Evolutionary conservation across 2,797 vertebrate genomes (phyloP).

Genomic region (Darevskia nairensis): DNA sequence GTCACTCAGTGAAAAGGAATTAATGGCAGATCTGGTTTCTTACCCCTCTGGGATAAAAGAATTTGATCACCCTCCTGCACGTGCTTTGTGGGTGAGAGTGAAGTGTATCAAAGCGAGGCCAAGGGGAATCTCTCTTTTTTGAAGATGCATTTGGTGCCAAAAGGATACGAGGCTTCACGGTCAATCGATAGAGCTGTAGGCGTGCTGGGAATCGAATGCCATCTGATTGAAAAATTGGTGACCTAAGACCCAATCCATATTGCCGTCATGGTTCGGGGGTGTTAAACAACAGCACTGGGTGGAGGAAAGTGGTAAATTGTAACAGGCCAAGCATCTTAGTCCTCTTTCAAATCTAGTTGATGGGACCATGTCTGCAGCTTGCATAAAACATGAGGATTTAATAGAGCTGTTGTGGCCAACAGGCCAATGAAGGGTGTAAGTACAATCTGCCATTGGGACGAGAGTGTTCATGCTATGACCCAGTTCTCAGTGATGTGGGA

Average conservation of each 20-base stretch:
- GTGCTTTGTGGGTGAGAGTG: not conserved
- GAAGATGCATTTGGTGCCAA: not conserved
- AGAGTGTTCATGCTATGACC: not conserved
- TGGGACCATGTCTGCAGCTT: conserved; percentile 48
- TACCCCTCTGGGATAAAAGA: not conserved
- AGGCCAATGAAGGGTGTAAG: not conserved
- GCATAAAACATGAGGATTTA: conserved; percentile 68
- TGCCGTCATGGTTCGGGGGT: not conserved
- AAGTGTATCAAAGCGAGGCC: not conserved
- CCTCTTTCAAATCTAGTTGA: conserved; percentile 56
- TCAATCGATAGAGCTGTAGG: not conserved
- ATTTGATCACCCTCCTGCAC: not conserved
- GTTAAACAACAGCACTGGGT: not conserved
- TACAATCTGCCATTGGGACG: conserved; percentile 16
- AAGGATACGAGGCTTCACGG: conserved; percentile 20
- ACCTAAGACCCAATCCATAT: conserved; percentile 28
- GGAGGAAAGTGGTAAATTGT: conserved; percentile 26
- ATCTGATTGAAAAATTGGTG: conserved; percentile 14
- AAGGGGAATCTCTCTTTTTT: not conserved
- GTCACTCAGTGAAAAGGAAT: not conserved
- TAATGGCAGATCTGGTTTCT: too few relatives aligned
- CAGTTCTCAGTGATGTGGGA: not conserved
- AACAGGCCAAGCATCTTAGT: conserved; percentile 42
- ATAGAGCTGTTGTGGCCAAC: conserved; percentile 53
- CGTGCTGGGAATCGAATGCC: not conserved